phyloP scores from a whole-genome alignment of 2,888 invertebrate genomes.

The Cactoblastis cactorum region DNA sequence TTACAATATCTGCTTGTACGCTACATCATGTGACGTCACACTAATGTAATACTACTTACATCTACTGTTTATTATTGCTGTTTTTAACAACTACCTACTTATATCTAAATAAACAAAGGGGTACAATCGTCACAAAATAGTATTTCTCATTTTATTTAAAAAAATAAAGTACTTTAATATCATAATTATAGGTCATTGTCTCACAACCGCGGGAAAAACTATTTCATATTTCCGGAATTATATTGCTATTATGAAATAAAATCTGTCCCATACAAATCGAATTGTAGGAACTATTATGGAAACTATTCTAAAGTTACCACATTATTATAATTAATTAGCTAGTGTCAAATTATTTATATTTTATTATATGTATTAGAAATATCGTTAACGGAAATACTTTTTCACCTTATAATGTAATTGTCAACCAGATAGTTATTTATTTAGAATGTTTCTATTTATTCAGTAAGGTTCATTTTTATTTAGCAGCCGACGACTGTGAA shows the following conservation, averaged over 20 bases:
- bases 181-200: constrained; percentile 20
- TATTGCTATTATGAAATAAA: not conserved
- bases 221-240: not conserved
- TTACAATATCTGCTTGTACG: too few relatives aligned
- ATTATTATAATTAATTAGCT: too few relatives aligned
- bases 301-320: too few relatives aligned
- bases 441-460: not conserved
- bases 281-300: too few relatives aligned
- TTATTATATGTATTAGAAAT: too few relatives aligned
- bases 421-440: constrained; percentile 1
- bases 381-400: not conserved
- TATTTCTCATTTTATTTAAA: constrained; percentile 38
- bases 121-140: constrained; percentile 61
- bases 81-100: constrained; percentile 20
- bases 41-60: constrained; percentile 26
- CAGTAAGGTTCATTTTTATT: not conserved
- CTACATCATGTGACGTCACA: constrained; percentile 2
- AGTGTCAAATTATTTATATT: too few relatives aligned
- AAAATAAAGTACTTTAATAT: too few relatives aligned
- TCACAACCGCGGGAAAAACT: constrained; percentile 27
- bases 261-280: too few relatives aligned
- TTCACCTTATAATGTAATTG: not conserved
- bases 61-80: constrained; percentile 41
- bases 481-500: constrained; percentile 19
- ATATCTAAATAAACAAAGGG: constrained; percentile 29